Evolutionary conservation across 2,113 vertebrate species (phyloP), one percentile per base, ranked within the genome.

Genomic region (Gallinago undulata): DNA sequence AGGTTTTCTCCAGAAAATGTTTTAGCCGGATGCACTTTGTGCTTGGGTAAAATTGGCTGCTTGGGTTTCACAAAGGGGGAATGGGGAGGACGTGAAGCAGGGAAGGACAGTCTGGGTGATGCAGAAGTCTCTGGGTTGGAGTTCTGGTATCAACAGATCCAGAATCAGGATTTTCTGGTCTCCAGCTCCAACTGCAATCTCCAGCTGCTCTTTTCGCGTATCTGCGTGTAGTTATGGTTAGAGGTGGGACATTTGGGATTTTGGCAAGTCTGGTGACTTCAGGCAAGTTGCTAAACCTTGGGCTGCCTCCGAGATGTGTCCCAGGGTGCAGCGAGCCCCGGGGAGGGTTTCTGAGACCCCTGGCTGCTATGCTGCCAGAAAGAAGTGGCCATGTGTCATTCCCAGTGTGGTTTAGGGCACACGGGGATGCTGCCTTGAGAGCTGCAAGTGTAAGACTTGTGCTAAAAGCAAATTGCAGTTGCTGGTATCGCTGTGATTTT

Each of bases 11-110:
- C 4, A 1, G 30, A 45, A 82, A n/a, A 59, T 39, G 13, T 51
- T 83, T 70, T 25, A 83, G 7, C 24, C 41, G 31, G 16, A 7
- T 41, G 45, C 14, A 28, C 27, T 25, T 43, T 64, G 28, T 62
- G 60, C 41, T 57, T 62, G 51, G 17, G 45, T 67, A 28, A n/a
- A 83, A 63, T 28, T 3, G 47, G 1, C 51, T 57, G 1, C 76
- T 70, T 67, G 76, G 9, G 13, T 68, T 84, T 18, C 14, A 19
- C 43, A 41, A 13, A 3, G 81, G 47, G 19, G 75, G 76, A 21
- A 9, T 8, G 39, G 41, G 31, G 7, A 2, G 2, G 51, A 19
- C 1, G 48, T 8, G 35, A 13, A 19, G 35, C 2, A 0, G 22
- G 30, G 39, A 22, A 51, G 30, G 37, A 19, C n/a, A 48, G n/a